Conservation (phyloP, 2,888 invertebrate genomes). For the Dasypolia templi region DNA sequence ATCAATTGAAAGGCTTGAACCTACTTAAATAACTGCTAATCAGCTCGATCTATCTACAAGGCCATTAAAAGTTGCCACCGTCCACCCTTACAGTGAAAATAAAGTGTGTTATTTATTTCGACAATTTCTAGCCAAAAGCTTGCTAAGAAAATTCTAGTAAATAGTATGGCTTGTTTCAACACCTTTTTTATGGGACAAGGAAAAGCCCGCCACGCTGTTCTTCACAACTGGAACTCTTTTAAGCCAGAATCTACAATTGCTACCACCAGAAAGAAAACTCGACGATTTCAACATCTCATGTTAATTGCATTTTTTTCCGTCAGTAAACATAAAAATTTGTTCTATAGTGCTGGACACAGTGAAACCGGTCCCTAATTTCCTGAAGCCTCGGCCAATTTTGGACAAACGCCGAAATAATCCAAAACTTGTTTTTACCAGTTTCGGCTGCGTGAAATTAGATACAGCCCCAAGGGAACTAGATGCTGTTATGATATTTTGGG, state of each 20-base stretch:
- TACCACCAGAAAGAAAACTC: not conserved
- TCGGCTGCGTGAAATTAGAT: constrained; percentile 59
- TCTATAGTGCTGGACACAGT: not conserved
- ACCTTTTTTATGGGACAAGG: not conserved
- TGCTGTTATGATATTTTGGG: constrained; percentile 55
- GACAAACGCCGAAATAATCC: constrained; percentile 43
- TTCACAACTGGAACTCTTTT: too few relatives aligned
- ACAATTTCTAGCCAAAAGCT: not conserved
- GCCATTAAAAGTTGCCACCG: constrained; percentile 27
- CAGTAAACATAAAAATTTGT: too few relatives aligned
- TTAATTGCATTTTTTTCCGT: too few relatives aligned
- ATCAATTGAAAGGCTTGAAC: constrained; percentile 33
- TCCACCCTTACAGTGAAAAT: constrained; percentile 12
- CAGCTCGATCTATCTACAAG: constrained; percentile 44
- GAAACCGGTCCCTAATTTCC: constrained; percentile 19
- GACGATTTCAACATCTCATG: not conserved
- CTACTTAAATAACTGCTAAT: constrained; percentile 38
- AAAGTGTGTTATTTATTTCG: not conserved
- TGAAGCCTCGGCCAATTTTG: constrained; percentile 28
- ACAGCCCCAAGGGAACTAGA: constrained; percentile 41
- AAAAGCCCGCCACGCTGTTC: not conserved
- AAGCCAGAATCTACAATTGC: not conserved
- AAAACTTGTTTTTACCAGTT: constrained; percentile 47
- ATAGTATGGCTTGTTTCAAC: too few relatives aligned
- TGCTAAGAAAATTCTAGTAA: not conserved